Percentiles rank a stretch among this genome's conserved stretches.
Evolutionary conservation across 2,888 invertebrate species (phyloP).

Genomic region (Minunthozetes semirufus): DNA sequence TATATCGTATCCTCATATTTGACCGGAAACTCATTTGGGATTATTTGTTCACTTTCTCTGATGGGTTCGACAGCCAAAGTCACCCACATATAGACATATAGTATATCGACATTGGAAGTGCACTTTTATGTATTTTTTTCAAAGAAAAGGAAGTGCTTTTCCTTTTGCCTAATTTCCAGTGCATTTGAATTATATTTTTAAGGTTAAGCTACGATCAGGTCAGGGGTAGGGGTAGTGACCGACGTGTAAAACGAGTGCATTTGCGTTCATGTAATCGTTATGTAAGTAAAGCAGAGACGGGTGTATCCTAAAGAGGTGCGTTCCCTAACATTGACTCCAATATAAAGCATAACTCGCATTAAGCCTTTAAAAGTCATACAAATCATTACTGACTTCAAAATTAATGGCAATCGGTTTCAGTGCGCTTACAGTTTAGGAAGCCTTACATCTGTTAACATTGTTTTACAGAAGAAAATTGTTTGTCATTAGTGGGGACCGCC

Average conservation of each 20-base stretch:
- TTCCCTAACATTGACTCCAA: background rate
- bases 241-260: background rate
- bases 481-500: constrained; percentile 8
- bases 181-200: constrained; percentile 10
- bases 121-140: background rate
- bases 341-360: background rate
- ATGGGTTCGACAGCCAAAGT: background rate
- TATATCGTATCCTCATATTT: background rate
- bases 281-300: background rate
- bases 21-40: constrained; percentile 16
- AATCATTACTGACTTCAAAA: background rate
- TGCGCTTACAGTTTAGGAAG: background rate
- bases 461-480: background rate
- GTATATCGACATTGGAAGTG: background rate
- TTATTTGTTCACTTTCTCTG: constrained; percentile 14
- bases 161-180: constrained; percentile 16
- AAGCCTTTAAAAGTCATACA: background rate
- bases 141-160: constrained; percentile 25
- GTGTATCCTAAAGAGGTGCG: background rate
- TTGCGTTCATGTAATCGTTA: background rate
- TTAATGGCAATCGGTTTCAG: background rate
- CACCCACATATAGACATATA: constrained; percentile 8
- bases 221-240: constrained; percentile 12
- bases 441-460: background rate
- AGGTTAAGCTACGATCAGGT: constrained; percentile 5